Conservation (phyloP, 2,888 invertebrate species). For the Sympetrum striolatum region DNA sequence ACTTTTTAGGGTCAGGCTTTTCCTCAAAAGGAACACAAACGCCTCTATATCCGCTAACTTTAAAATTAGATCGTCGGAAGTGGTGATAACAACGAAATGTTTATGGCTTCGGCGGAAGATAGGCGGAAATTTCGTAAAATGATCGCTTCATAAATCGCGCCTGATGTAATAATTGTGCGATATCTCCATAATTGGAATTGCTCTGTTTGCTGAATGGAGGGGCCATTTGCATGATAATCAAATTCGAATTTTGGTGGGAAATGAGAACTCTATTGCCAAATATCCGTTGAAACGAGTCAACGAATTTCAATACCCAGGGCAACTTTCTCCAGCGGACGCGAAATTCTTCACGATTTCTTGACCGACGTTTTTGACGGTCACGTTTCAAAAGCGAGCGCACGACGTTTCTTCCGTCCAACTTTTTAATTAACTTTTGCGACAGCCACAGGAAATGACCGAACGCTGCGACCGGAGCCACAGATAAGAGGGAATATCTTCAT, state of each 20-base stretch:
- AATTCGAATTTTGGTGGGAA: neutral
- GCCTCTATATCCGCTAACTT: no score
- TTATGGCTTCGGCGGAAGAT: no score
- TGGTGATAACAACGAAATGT: no score
- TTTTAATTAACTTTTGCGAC: constrained; percentile 29
- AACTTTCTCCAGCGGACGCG: neutral
- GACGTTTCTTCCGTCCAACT: neutral
- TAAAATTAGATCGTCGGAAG: no score
- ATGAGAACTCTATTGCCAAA: neutral
- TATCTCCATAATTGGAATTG: no score
- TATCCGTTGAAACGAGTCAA: neutral
- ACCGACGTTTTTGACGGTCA: neutral
- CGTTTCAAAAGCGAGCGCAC: neutral
- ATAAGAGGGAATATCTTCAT: constrained; percentile 31
- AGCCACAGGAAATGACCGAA: constrained; percentile 18
- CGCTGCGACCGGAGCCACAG: constrained; percentile 3
- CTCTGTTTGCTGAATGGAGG: no score
- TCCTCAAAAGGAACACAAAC: no score
- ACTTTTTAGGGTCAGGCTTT: no score
- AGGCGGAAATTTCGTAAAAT: no score
- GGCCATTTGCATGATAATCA: no score
- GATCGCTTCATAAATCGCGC: no score
- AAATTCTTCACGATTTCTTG: neutral
- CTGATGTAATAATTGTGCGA: no score
- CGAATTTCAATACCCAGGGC: neutral